Conservation (phyloP, 2,113 vertebrate species). For the Xiphorhynchus elegans region DNA sequence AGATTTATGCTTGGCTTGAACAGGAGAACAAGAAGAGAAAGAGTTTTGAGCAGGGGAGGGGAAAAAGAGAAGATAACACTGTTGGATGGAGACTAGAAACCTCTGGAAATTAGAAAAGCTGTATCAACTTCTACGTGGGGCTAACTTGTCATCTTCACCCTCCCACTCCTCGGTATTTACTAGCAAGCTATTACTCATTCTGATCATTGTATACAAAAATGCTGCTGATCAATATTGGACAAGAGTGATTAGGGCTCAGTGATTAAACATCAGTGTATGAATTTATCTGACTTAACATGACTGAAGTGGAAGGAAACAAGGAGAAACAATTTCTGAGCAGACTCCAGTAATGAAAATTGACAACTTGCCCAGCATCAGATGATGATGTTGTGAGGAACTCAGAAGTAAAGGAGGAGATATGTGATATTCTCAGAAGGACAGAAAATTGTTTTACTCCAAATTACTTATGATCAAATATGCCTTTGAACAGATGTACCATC, state of each 20-base stretch:
- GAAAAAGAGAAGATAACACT: neutral
- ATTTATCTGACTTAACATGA: conserved; percentile 12
- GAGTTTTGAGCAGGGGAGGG: neutral
- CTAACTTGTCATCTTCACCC: neutral
- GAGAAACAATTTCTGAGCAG: neutral
- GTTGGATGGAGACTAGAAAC: neutral
- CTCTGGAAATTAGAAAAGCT: neutral
- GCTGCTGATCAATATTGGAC: conserved; percentile 28
- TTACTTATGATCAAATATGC: conserved; percentile 33
- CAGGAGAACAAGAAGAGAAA: neutral
- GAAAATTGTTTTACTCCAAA: conserved; percentile 9
- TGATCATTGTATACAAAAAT: neutral
- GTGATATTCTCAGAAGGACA: neutral
- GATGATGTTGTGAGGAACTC: neutral
- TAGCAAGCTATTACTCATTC: neutral
- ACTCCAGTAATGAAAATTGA: neutral
- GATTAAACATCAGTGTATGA: conserved; percentile 30
- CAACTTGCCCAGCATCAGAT: neutral
- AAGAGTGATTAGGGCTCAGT: neutral
- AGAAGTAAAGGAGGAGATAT: neutral
- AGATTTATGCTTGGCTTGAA: neutral
- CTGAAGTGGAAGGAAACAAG: conserved; percentile 9
- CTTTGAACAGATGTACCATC: conserved; percentile 15
- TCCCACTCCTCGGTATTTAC: neutral
- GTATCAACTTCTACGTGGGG: neutral